Conservation (phyloP, 1,140 invertebrate species). For the Vollenhovia emeryi region DNA sequence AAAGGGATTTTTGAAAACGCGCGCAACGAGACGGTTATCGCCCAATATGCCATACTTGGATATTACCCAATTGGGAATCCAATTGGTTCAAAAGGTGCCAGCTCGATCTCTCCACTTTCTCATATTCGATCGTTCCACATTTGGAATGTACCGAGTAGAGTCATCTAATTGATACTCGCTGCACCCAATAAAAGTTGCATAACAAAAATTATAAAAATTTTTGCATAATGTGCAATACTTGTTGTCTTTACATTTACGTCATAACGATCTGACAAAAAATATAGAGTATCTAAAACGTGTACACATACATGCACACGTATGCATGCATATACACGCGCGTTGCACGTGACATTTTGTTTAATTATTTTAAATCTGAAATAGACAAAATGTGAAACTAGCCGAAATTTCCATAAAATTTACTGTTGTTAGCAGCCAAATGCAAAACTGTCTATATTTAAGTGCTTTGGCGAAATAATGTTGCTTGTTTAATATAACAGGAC, state of each 20-base stretch:
- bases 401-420: background rate
- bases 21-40: background rate
- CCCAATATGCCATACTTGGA: conserved; percentile 39
- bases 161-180: background rate
- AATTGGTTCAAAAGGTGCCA: conserved; percentile 53
- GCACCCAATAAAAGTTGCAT: background rate
- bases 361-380: background rate
- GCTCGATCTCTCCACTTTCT: conserved; percentile 58
- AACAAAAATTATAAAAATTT: background rate
- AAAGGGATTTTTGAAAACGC: background rate
- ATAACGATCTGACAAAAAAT: background rate
- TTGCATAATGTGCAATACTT: background rate
- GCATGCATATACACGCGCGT: background rate
- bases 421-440: background rate
- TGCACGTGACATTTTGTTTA: background rate
- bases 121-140: conserved; percentile 50
- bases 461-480: background rate
- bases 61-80: conserved; percentile 47
- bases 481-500: background rate
- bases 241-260: background rate
- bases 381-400: background rate
- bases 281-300: background rate
- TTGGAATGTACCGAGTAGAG: background rate
- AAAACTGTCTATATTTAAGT: background rate
- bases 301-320: background rate